Evolutionary conservation across 2,113 vertebrate genomes (phyloP).

Genomic region (Heliornis fulica): DNA sequence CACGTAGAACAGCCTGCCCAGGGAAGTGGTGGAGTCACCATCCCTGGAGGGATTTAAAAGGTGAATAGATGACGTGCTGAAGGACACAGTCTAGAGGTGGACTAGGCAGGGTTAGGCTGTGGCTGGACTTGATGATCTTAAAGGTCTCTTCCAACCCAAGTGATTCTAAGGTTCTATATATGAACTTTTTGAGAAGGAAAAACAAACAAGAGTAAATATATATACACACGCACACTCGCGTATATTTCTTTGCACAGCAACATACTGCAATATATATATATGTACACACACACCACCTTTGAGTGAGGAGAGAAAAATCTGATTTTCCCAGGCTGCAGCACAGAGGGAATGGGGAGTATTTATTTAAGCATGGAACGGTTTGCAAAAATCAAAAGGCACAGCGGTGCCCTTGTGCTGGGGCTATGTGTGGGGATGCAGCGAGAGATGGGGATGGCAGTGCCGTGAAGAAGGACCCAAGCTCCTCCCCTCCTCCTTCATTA

Average conservation of each 20-base stretch:
- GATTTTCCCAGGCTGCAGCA: neutral
- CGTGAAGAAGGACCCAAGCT: neutral
- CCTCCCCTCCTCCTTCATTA: neutral
- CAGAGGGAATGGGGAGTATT: neutral
- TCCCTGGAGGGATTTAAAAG: no score
- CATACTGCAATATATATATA: neutral
- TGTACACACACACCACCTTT: neutral
- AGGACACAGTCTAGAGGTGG: no score
- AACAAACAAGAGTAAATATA: no score
- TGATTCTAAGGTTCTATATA: no score
- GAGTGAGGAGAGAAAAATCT: neutral
- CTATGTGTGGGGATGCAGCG: neutral
- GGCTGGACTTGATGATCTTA: no score
- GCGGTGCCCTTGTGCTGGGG: fast-evolving
- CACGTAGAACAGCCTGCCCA: no score
- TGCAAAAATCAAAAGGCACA: neutral
- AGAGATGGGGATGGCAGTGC: neutral
- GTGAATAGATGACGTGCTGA: no score
- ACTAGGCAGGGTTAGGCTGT: no score
- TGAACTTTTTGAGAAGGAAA: no score
- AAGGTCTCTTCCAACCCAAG: no score
- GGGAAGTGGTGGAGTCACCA: no score
- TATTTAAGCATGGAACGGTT: neutral
- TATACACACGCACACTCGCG: no score
- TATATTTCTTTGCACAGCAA: neutral